Base-by-base conservation (phyloP, 2,113 vertebrate genomes). In the Otolemur garnettii region DNA sequence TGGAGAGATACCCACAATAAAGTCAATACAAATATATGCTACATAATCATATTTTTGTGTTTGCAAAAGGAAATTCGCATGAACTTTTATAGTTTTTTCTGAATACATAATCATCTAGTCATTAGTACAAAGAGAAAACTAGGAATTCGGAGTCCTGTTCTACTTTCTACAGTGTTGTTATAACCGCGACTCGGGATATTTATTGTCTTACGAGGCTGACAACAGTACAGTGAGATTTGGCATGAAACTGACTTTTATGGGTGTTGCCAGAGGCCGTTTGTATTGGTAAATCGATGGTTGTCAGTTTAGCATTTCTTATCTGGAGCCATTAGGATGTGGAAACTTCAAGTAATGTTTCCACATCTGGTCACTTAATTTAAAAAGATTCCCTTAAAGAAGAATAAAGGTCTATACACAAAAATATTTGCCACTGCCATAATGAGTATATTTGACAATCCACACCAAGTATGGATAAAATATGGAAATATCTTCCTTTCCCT, bases 401-500 rank as follows among this genome's bases (percentile, higher is more conserved):
- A 82, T 42, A 91, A 93, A 84, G 33, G 13, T 83, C 38, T 24
- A 26, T 4, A 7, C 15, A 64, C 59, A 80, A 71, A 96, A 71
- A 55, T n/a, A 42, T 6, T 42, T 62, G 62, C 59, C 59, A 24
- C n/a, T 72, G 30, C 30, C 15, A 15, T 71, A 89, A 78, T 53
- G 42, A 50, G 30, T 38, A 74, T 60, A 57, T 68, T 71, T 87
- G 91, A 81, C 13, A 84, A 78, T 66, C 82, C 69, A 93, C 42
- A 95, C 82, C 71, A 90, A 89, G 35, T 24, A 35, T 22, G 45
- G n/a, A 22, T 55, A 68, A 90, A 92, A 87, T 93, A 96, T 79
- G 82, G n/a, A 96, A 93, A 91, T 72, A 68, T 22, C 26, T 81
- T 88, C 62, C 28, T 88, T 55, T 90, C 62, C 69, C 85, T 83